phyloP scores from a whole-genome alignment of 2,113 vertebrate species.

The Corythornis cristatus region DNA sequence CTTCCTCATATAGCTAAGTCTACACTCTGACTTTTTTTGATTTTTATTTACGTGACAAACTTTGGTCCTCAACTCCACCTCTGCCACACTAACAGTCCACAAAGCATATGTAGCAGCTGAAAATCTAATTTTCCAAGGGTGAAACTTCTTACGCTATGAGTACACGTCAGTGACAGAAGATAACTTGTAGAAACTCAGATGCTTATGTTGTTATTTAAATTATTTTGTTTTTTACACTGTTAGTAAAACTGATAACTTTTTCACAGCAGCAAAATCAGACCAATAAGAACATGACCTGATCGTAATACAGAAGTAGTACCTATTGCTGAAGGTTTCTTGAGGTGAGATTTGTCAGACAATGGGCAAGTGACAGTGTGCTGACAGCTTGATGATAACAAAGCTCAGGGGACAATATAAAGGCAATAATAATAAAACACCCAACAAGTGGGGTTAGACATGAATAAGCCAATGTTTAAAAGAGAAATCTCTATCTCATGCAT shows the following conservation, averaged over 20 bases:
- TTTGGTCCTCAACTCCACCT: fast-evolving
- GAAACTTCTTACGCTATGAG: background rate
- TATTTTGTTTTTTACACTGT: background rate
- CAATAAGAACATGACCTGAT: background rate
- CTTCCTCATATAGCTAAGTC: background rate
- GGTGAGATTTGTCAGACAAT: background rate
- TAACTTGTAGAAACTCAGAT: background rate
- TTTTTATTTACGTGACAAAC: background rate
- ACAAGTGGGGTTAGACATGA: background rate
- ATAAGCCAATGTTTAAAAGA: background rate
- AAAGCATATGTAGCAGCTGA: background rate
- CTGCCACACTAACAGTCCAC: background rate
- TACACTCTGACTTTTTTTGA: background rate
- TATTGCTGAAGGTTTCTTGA: background rate
- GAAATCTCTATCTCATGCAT: background rate
- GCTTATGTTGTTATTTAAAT: background rate
- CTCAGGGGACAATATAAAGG: background rate
- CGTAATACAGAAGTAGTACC: background rate
- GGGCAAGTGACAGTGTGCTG: background rate
- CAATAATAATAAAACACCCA: background rate
- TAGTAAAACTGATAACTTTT: background rate
- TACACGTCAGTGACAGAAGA: background rate
- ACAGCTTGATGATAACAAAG: background rate
- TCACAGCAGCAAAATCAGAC: background rate
- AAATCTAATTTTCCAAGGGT: background rate